phyloP scores from a whole-genome alignment of 2,888 invertebrate genomes.

The Scaptomyza polygonia region DNA sequence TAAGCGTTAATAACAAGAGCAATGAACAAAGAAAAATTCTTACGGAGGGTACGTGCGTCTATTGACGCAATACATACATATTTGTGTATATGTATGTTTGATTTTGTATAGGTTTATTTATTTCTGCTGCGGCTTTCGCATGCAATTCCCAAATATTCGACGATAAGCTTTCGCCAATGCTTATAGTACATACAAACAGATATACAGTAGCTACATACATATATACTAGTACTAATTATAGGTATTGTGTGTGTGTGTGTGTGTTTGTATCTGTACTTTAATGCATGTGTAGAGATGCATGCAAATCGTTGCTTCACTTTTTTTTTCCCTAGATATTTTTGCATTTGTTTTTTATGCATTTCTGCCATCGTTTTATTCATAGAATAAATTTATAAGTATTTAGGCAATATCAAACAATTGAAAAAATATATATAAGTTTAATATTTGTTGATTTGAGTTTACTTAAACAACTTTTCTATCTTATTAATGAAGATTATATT shows the following conservation, averaged over 20 bases:
- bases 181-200: neutral
- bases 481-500: too few species aligned
- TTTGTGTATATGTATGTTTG: neutral
- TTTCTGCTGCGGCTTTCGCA: constrained; percentile 13
- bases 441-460: too few species aligned
- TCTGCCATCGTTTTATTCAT: neutral
- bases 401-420: neutral
- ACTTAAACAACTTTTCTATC: too few species aligned
- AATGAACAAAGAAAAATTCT: neutral
- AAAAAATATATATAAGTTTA: too few species aligned
- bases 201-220: constrained; percentile 7
- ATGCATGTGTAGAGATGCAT: constrained; percentile 21
- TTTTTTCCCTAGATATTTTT: neutral
- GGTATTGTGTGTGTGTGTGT: constrained; percentile 9
- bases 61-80: neutral
- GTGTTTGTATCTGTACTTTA: constrained; percentile 12
- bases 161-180: constrained; percentile 27
- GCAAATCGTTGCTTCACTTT: constrained; percentile 13
- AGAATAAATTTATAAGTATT: neutral
- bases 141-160: constrained; percentile 23
- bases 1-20: neutral
- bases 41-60: neutral
- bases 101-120: constrained; percentile 4
- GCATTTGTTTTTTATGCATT: too few species aligned
- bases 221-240: constrained; percentile 16